These are phyloP conservation scores for Suricata suricatta DNA, from an alignment of 2,113 vertebrate genomes.

Conservation along the genomic window DNA sequence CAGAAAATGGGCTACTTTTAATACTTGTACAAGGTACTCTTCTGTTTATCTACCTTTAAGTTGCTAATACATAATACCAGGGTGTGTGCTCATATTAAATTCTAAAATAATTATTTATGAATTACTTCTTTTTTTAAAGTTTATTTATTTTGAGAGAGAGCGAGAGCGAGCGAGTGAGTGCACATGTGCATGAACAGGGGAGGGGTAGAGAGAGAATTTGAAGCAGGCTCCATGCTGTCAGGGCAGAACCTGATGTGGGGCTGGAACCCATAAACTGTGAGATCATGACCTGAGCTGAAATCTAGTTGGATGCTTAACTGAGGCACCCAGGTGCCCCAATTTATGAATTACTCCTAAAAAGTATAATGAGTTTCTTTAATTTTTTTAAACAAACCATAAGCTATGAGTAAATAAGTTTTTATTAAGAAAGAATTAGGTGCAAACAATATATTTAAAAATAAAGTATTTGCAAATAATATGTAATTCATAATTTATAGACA, in stretches of 20 bases:
- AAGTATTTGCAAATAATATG: slow-evolving; percentile 8
- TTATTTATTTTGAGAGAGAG: background rate
- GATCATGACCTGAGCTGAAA: no score
- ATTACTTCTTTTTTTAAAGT: no score
- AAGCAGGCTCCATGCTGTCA: no score
- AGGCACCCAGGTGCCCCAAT: no score
- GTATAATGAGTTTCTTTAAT: background rate
- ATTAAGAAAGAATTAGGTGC: background rate
- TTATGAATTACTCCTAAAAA: background rate
- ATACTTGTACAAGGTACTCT: background rate
- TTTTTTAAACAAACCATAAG: background rate
- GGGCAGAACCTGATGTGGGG: no score
- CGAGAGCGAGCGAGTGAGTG: no score
- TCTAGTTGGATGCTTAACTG: no score
- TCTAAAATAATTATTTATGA: background rate
- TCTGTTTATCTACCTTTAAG: background rate
- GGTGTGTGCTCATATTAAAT: background rate
- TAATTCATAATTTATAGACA: background rate
- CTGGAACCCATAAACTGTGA: no score
- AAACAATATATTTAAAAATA: slow-evolving; percentile 7
- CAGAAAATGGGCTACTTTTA: background rate
- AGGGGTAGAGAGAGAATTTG: no score
- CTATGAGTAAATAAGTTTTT: background rate
- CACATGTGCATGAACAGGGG: no score
- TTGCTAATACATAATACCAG: background rate